Percentiles rank a stretch among this genome's conserved stretches.
These are phyloP conservation scores for Sapajus apella DNA, from an alignment of 2,113 vertebrate species.

Conservation along the genomic window DNA sequence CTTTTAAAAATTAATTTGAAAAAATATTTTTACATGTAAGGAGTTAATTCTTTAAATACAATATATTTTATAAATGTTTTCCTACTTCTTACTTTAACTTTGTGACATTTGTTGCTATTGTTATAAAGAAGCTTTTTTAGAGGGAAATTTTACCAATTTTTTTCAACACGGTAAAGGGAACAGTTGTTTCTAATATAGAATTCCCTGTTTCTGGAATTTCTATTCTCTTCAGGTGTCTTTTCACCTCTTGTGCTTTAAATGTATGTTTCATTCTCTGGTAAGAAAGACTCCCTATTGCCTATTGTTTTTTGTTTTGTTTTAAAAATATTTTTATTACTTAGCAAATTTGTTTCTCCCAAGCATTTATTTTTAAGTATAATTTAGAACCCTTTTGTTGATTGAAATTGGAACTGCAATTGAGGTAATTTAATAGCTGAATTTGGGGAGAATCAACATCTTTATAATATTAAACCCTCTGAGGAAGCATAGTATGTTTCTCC, in stretches of 20 bases:
- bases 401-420: not conserved
- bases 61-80: not conserved
- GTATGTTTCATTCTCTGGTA: not conserved
- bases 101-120: not conserved
- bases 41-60: not conserved
- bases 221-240: not conserved
- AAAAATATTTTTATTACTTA: not conserved
- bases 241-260: not conserved
- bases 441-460: not conserved
- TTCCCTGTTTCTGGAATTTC: not conserved
- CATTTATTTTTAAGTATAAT: not conserved
- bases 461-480: not conserved
- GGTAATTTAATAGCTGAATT: not conserved
- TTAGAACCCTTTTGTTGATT: not conserved
- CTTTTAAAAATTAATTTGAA: not conserved
- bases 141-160: not conserved
- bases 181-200: not conserved
- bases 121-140: not conserved
- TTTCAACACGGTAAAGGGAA: not conserved
- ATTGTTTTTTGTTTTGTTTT: not conserved
- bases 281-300: not conserved
- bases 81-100: not conserved
- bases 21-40: not conserved
- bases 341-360: not conserved
- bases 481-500: not conserved